phyloP scores from a whole-genome alignment of 2,888 invertebrate genomes.

The Chironomus riparius region DNA sequence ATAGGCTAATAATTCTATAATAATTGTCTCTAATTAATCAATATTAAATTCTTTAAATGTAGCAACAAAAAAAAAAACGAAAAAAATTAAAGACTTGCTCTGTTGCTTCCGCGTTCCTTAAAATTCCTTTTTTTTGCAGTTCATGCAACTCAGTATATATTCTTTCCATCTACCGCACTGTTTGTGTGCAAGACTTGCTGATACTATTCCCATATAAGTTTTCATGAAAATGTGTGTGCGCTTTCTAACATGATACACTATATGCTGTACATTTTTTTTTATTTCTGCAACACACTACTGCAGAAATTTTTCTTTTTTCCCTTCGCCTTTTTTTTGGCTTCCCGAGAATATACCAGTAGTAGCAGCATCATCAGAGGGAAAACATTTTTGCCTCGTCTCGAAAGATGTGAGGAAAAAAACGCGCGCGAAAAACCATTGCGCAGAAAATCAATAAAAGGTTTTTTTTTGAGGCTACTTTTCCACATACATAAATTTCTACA shows the following conservation, averaged over 20 bases:
- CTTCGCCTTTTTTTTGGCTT: background rate
- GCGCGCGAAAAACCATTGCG: slow-evolving; percentile 29
- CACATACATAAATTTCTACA: slow-evolving; percentile 25
- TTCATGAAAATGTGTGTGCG: background rate
- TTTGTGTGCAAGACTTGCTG: background rate
- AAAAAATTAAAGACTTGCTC: too few species aligned
- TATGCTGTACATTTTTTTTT: background rate
- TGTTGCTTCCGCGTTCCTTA: background rate
- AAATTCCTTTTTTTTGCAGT: background rate
- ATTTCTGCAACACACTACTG: slow-evolving; percentile 20
- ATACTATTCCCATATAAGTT: background rate
- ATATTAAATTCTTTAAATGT: background rate
- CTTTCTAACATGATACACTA: background rate
- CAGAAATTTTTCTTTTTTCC: slow-evolving; percentile 12
- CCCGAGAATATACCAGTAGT: background rate
- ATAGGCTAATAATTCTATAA: background rate
- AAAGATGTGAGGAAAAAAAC: slow-evolving; percentile 19
- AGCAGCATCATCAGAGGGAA: background rate
- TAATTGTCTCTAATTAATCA: slow-evolving; percentile 3
- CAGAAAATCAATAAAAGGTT: slow-evolving; percentile 29
- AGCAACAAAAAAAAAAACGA: background rate
- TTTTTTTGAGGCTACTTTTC: slow-evolving; percentile 24
- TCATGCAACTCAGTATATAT: background rate
- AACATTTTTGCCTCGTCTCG: slow-evolving; percentile 3
- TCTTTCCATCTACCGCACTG: background rate